These are phyloP conservation scores for Holothuria scabra DNA, from an alignment of 53 echinoderm and acorn worm genomes.

Conservation along the genomic window DNA sequence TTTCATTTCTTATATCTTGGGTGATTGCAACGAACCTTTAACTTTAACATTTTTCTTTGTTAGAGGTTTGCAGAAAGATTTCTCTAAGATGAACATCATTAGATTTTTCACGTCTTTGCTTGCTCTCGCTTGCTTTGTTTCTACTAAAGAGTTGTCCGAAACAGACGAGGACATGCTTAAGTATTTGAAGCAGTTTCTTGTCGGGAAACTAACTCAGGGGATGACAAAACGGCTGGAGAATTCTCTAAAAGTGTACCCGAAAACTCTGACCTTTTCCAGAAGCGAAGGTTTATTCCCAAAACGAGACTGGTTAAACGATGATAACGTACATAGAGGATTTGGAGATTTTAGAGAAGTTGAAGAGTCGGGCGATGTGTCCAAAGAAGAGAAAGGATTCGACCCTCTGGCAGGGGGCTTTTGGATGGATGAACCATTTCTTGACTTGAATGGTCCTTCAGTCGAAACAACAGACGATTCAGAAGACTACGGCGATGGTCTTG, in stretches of 20 bases:
- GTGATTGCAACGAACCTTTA: no score
- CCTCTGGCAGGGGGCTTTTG: neutral
- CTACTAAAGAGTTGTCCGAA: neutral
- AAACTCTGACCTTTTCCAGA: neutral
- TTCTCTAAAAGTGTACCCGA: neutral
- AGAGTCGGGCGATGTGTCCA: neutral
- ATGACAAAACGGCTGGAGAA: neutral
- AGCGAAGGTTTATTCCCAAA: neutral
- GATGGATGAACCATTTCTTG: constrained; percentile 11
- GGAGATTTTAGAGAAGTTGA: neutral
- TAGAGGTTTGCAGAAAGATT: neutral
- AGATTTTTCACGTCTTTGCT: neutral
- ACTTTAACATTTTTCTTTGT: no score
- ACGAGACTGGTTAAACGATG: neutral
- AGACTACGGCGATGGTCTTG: neutral
- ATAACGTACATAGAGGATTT: neutral
- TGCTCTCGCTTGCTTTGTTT: neutral
- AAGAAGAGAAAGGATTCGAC: neutral
- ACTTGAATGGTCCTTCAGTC: neutral
- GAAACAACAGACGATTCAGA: neutral
- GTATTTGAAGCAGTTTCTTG: neutral
- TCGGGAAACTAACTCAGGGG: neutral
- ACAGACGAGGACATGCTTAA: neutral
- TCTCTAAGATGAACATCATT: neutral
- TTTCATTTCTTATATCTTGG: no score